Base-by-base conservation (phyloP, 2,113 vertebrate species). In the Rhinolophus ferrumequinum region DNA sequence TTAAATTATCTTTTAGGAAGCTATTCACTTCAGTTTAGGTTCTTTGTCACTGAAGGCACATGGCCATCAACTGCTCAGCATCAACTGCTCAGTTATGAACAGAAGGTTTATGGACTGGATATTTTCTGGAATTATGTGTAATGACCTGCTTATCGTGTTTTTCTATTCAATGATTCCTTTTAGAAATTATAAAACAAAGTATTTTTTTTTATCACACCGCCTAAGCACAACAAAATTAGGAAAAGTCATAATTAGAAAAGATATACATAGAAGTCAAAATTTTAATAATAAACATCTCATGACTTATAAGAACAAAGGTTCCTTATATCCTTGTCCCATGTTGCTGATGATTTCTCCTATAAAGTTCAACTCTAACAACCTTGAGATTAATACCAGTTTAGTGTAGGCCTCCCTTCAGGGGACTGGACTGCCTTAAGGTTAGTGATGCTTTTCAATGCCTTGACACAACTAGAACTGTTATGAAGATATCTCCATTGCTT, bases 111-210 rank as follows among this genome's bases (percentile, higher is more conserved):
- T 69, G 52, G 35, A 69, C 3, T 67, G 52, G 56, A 7, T 66
- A 66, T 92, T 92, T 79, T 56, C 52, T 72, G 70, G 56, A 92
- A 56, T 18, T 50, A 70, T 60, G 26, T 44, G 73, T 83, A 88
- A 90, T 13, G 30, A 47, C 10, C 30, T 90, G 54, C 16, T 83
- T 91, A 67, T 91, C 28, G 47, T 21, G 41, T 54, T 91, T 86
- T 89, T 62, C 14, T 70, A 44, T 38, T 88, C 7, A 64, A 10
- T 47, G 16, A 75, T 54, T 93, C 80, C 24, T 75, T 75, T 66
- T 26, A 62, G 66, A 96, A 95, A 93, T 88, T 18, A 82, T 1
- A 90, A 93, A 93, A 88, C 6, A 33, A 84, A 84, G 9, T 54
- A 50, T 56, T 76, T 72, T 24, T 24, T 35, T 72, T 62, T 58